These are phyloP conservation scores for Tenrec ecaudatus DNA, from an alignment of 2,113 vertebrate genomes.

Conservation along the genomic window DNA sequence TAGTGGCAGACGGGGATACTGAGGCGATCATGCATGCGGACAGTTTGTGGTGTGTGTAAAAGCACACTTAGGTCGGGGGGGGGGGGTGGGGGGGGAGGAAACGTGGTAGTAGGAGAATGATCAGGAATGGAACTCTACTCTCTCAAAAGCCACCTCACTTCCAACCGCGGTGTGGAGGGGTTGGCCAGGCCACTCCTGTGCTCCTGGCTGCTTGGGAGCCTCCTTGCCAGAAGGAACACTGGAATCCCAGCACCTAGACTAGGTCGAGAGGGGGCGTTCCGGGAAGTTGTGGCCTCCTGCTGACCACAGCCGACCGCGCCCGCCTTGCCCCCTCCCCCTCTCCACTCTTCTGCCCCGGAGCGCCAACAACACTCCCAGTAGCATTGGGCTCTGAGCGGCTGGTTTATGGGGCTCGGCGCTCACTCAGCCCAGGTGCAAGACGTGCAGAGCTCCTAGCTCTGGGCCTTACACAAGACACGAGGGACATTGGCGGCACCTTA, in stretches of 20 bases:
- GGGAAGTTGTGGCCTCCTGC: background rate
- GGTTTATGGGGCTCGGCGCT: too few relatives aligned
- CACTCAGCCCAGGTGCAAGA: background rate
- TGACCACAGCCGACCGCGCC: background rate
- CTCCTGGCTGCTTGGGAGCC: too few relatives aligned
- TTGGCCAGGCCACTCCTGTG: background rate
- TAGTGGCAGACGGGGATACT: background rate
- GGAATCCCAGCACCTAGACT: background rate
- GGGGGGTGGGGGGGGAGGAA: background rate
- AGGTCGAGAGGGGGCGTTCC: background rate
- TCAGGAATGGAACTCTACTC: background rate
- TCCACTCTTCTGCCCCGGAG: accelerated
- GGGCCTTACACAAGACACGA: background rate
- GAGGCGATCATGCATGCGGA: background rate
- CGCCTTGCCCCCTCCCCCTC: too few relatives aligned
- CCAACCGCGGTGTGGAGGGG: background rate
- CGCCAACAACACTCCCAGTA: accelerated
- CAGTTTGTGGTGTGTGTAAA: background rate
- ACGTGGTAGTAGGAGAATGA: background rate
- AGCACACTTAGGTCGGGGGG: background rate
- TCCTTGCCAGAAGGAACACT: background rate
- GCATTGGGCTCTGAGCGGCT: background rate
- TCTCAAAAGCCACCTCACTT: background rate
- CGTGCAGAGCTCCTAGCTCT: background rate
- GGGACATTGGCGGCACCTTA: background rate